phyloP scores from a whole-genome alignment of 2,888 invertebrate species.

The Diaperis boleti region DNA sequence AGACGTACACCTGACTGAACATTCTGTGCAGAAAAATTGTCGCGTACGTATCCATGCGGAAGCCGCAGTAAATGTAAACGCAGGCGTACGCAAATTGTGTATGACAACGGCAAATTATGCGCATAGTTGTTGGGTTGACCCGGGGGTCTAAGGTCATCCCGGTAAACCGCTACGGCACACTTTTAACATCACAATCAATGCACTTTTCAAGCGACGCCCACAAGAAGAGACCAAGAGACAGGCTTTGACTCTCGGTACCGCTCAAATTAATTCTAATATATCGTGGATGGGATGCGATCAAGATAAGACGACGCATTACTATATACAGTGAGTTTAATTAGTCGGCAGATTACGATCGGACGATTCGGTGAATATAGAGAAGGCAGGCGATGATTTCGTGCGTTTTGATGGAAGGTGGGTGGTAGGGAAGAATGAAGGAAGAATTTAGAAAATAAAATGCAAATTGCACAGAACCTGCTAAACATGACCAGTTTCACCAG shows the following conservation, averaged over 20 bases:
- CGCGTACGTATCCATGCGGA: slow-evolving; percentile 30
- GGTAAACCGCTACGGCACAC: slow-evolving; percentile 48
- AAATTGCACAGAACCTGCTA: too few relatives aligned
- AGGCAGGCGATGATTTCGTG: background rate
- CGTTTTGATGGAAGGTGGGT: background rate
- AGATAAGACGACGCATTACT: slow-evolving; percentile 44
- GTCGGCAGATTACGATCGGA: slow-evolving; percentile 50
- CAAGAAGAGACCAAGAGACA: slow-evolving; percentile 5
- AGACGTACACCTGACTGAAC: too few relatives aligned
- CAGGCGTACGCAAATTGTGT: slow-evolving; percentile 39
- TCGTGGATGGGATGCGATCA: slow-evolving; percentile 16
- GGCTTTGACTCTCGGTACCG: too few relatives aligned
- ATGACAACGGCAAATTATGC: slow-evolving; percentile 46
- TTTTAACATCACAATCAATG: slow-evolving; percentile 46
- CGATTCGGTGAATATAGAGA: slow-evolving; percentile 22
- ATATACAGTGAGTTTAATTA: slow-evolving; percentile 55
- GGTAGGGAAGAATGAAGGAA: too few relatives aligned
- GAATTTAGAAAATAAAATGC: too few relatives aligned
- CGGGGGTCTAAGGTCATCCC: slow-evolving; percentile 45
- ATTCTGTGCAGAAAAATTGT: too few relatives aligned
- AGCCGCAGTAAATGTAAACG: slow-evolving; percentile 15
- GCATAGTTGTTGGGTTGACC: slow-evolving; percentile 45
- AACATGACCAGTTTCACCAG: too few relatives aligned
- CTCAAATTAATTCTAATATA: slow-evolving; percentile 31
- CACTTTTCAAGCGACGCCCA: slow-evolving; percentile 37